These are phyloP conservation scores for Campaea margaritaria DNA, from an alignment of 2,888 invertebrate genomes.

Conservation along the genomic window DNA sequence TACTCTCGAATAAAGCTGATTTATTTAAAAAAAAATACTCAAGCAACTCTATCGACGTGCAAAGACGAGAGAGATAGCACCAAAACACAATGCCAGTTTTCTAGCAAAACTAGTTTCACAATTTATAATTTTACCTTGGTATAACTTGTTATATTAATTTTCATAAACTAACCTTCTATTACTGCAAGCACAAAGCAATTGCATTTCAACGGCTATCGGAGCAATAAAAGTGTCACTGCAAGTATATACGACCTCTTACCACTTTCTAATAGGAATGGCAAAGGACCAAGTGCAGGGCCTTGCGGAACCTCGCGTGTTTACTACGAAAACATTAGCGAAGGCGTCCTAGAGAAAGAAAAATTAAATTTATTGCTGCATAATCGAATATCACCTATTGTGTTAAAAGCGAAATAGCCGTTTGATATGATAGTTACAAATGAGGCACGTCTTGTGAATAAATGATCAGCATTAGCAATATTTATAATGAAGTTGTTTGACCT, in stretches of 20 bases:
- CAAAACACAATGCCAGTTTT: too few species aligned
- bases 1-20: too few species aligned
- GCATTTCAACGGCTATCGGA: conserved; percentile 38
- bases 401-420: not conserved
- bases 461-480: not conserved
- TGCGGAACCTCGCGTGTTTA: conserved; percentile 52
- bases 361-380: conserved; percentile 1
- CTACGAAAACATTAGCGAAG: conserved; percentile 39
- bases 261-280: conserved; percentile 51
- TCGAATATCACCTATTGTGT: not conserved
- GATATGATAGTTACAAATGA: not conserved
- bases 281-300: conserved; percentile 43
- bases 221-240: conserved; percentile 48
- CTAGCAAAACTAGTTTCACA: too few species aligned
- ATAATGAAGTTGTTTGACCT: conserved; percentile 14
- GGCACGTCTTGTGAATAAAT: not conserved
- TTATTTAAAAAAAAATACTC: too few species aligned
- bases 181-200: conserved; percentile 31
- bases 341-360: conserved; percentile 33
- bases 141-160: conserved; percentile 1
- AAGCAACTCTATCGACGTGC: too few species aligned
- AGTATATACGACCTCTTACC: conserved; percentile 32
- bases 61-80: too few species aligned
- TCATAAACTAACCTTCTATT: conserved; percentile 9
- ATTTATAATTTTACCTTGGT: too few species aligned